Evolutionary conservation across 2,888 invertebrate species (phyloP).

Genomic region (Dynastes grantii): DNA sequence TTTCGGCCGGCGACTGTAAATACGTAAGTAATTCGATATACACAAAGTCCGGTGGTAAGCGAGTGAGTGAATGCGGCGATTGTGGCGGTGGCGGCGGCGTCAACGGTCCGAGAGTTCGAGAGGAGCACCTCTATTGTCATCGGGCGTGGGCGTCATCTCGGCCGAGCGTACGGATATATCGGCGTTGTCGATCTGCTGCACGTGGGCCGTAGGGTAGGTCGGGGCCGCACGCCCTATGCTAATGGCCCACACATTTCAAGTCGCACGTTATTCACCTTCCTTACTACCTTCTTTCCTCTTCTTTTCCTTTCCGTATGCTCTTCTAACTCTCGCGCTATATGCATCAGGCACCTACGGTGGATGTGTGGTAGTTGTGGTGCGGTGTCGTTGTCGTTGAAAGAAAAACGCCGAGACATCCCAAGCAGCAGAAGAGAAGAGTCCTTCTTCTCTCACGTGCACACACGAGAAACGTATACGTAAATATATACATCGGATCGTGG

Average conservation of each 20-base stretch:
- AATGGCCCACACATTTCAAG: constrained; percentile 62
- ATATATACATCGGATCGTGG: not conserved
- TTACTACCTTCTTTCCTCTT: no score
- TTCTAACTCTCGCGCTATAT: not conserved
- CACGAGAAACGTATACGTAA: not conserved
- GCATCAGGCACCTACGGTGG: not conserved
- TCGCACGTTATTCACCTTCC: constrained; percentile 56
- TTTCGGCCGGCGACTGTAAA: no score
- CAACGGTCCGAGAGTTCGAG: not conserved
- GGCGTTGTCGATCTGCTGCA: constrained; percentile 59
- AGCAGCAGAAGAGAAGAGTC: constrained; percentile 4
- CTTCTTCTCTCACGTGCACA: not conserved
- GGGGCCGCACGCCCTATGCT: constrained; percentile 63
- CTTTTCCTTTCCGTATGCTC: constrained; percentile 20
- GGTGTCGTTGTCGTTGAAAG: not conserved
- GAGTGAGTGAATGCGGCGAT: no score
- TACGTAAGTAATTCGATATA: no score
- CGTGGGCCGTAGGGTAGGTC: constrained; percentile 63
- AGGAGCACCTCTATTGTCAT: constrained; percentile 54
- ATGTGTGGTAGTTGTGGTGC: no score
- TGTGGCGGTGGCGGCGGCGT: constrained; percentile 41
- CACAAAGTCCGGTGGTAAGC: no score
- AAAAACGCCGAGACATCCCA: not conserved
- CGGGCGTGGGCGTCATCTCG: constrained; percentile 53
- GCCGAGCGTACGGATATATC: constrained; percentile 49